A percentile compares a stretch with the other conserved stretches of the same genome.
These are phyloP conservation scores for Neomorphus geoffroyi DNA, from an alignment of 2,797 vertebrate genomes.

Conservation along the genomic window DNA sequence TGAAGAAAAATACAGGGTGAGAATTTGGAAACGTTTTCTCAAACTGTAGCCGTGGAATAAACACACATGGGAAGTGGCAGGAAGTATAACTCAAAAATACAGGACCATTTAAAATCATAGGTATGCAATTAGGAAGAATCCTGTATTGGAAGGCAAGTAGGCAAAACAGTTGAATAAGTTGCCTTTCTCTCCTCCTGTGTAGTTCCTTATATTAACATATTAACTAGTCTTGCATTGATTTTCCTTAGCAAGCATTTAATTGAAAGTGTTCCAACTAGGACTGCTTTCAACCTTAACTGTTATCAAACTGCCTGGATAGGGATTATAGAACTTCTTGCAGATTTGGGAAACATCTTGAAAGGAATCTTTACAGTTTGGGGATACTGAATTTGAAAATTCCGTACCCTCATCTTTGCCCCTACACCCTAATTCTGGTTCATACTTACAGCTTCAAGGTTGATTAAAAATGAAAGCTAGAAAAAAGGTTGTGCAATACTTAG, in stretches of 20 bases:
- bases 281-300: background rate
- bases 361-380: background rate
- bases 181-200: background rate
- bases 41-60: background rate
- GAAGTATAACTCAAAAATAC: background rate
- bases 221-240: background rate
- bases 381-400: background rate
- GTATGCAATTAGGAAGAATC: background rate
- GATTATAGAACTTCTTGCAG: background rate
- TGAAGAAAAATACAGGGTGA: background rate
- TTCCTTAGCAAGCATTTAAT: background rate
- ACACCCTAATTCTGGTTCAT: background rate
- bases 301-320: background rate
- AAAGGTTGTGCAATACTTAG: fast-evolving
- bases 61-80: background rate
- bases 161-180: background rate
- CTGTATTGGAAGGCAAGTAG: background rate
- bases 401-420: background rate
- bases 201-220: background rate
- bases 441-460: background rate
- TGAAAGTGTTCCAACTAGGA: background rate
- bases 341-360: background rate
- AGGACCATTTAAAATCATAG: background rate
- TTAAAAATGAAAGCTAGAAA: background rate
- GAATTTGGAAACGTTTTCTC: background rate